Conservation (phyloP, 2,888 invertebrate genomes). For the Anarsia innoxiella region DNA sequence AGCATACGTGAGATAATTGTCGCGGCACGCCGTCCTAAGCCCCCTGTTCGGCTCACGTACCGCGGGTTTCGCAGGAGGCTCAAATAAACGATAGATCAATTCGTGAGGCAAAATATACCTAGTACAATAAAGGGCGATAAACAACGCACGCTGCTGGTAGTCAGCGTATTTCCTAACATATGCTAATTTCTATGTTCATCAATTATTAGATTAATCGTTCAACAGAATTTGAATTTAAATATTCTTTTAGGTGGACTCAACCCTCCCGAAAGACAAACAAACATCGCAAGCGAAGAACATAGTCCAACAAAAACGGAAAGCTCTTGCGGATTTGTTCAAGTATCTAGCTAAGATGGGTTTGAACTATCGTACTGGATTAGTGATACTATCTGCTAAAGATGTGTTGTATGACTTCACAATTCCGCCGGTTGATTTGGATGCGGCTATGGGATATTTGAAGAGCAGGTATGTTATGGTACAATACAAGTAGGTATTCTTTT, state of each 20-base stretch:
- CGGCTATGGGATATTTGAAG: slow-evolving; percentile 72
- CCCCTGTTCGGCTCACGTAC: no score
- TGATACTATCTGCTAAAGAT: slow-evolving; percentile 68
- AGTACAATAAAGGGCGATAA: background rate
- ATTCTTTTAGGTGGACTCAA: slow-evolving; percentile 65
- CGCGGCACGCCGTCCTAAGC: no score
- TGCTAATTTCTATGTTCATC: no score
- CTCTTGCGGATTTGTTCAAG: slow-evolving; percentile 90
- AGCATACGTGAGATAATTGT: no score
- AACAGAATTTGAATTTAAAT: no score
- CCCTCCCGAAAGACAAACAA: slow-evolving; percentile 81
- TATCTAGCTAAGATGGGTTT: slow-evolving; percentile 83
- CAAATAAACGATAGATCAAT: no score
- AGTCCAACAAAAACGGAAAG: slow-evolving; percentile 88
- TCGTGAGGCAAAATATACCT: no score
- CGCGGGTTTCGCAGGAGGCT: no score
- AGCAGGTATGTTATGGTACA: slow-evolving; percentile 57
- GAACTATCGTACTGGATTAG: slow-evolving; percentile 86
- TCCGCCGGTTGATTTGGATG: slow-evolving; percentile 81
- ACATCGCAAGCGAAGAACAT: slow-evolving; percentile 86
- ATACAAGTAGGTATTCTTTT: no score
- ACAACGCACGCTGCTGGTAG: no score
- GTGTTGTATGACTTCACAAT: slow-evolving; percentile 78
- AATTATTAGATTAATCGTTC: no score
- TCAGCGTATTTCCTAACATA: no score